Evolutionary conservation across 2,797 vertebrate genomes (phyloP).

Genomic region (Glyptemys insculpta): DNA sequence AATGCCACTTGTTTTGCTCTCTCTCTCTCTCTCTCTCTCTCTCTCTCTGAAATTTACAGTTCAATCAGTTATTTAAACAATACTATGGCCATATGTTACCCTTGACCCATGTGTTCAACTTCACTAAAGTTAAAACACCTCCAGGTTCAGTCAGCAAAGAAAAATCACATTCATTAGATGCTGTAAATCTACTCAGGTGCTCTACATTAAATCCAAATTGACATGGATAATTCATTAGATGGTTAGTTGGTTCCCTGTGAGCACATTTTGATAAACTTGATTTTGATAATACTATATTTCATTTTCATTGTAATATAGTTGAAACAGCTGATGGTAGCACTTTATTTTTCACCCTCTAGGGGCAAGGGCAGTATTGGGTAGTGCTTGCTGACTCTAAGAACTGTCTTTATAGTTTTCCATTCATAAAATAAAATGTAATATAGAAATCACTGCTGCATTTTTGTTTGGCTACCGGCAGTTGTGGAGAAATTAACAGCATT

Average conservation of each 20-base stretch:
- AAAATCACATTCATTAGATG: not conserved
- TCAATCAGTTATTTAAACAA: not conserved
- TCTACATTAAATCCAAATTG: not conserved
- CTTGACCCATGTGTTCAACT: not conserved
- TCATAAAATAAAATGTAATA: not conserved
- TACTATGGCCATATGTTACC: not conserved
- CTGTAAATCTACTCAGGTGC: not conserved
- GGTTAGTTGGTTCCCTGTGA: not conserved
- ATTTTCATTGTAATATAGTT: not conserved
- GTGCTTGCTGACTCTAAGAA: fast-evolving
- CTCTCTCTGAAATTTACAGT: not conserved
- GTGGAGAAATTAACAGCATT: not conserved
- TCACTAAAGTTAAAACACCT: not conserved
- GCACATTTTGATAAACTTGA: not conserved
- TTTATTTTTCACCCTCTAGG: not conserved
- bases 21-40: too few species aligned
- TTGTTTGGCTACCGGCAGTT: not conserved
- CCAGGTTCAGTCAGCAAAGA: not conserved
- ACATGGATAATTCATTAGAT: not conserved
- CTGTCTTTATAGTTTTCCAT: not conserved
- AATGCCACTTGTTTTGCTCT: not conserved
- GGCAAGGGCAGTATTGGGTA: fast-evolving
- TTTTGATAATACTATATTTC: not conserved
- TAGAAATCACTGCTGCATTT: not conserved
- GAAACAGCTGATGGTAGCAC: not conserved